These are phyloP conservation scores for Sclerurus mexicanus DNA, from an alignment of 2,113 vertebrate genomes.

Conservation along the genomic window DNA sequence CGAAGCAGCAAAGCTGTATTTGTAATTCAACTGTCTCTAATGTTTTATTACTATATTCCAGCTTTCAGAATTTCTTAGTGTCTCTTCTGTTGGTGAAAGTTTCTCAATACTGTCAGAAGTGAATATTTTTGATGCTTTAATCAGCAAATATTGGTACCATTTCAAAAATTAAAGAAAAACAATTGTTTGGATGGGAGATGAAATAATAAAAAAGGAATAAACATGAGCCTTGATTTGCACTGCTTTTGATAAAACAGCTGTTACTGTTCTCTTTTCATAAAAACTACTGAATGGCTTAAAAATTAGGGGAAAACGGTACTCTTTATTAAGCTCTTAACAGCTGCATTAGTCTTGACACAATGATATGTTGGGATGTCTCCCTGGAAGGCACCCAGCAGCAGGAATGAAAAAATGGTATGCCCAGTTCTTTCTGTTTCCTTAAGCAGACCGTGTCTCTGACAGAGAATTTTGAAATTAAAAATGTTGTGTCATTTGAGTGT, in stretches of 20 bases:
- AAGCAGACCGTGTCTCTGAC: background rate
- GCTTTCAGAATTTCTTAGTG: background rate
- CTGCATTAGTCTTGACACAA: background rate
- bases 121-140: background rate
- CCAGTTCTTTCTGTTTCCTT: background rate
- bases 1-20: background rate
- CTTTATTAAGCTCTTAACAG: background rate
- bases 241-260: background rate
- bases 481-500: background rate
- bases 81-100: background rate
- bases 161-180: background rate
- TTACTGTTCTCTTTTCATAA: background rate
- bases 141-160: background rate
- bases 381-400: background rate
- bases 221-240: background rate
- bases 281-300: background rate
- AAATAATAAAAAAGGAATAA: background rate
- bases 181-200: background rate
- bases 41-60: background rate
- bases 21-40: background rate
- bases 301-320: background rate
- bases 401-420: background rate
- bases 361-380: background rate
- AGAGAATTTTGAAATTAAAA: background rate
- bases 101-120: background rate